Evolutionary conservation across 30 jellyfish, hydroid and myxozoan species (phyloP).

Genomic region (Catostylus mosaicus): DNA sequence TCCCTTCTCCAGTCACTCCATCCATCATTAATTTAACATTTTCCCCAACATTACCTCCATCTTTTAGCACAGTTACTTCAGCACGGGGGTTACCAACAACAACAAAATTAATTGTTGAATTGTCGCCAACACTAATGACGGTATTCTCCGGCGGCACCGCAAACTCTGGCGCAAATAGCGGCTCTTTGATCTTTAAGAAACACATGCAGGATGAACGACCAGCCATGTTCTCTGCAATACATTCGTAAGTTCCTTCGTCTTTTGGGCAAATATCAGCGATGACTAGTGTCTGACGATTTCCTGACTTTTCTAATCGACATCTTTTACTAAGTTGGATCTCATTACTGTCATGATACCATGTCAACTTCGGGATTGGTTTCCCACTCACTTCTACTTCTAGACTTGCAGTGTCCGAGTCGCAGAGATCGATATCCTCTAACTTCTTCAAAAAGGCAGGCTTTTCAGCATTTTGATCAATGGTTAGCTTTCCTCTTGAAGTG

Average conservation of each 20-base stretch:
- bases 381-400: slow-evolving; percentile 75
- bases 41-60: slow-evolving; percentile 54
- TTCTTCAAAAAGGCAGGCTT: slow-evolving; percentile 58
- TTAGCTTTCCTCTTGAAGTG: slow-evolving; percentile 68
- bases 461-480: slow-evolving; percentile 58
- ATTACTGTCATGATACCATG: slow-evolving; percentile 84
- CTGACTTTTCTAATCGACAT: slow-evolving; percentile 52
- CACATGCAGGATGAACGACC: slow-evolving; percentile 84
- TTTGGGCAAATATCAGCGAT: slow-evolving; percentile 60
- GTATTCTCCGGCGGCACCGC: slow-evolving; percentile 72
- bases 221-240: slow-evolving; percentile 87
- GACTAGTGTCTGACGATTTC: slow-evolving; percentile 54
- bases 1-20: slow-evolving; percentile 66
- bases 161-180: slow-evolving; percentile 82
- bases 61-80: slow-evolving; percentile 73
- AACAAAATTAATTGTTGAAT: slow-evolving; percentile 65
- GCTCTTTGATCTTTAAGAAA: slow-evolving; percentile 67
- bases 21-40: slow-evolving; percentile 59
- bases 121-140: slow-evolving; percentile 52
- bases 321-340: slow-evolving; percentile 59
- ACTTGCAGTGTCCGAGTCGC: slow-evolving; percentile 57
- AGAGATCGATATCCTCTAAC: slow-evolving; percentile 49
- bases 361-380: slow-evolving; percentile 82
- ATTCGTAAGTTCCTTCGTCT: slow-evolving; percentile 88
- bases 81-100: slow-evolving; percentile 88